phyloP scores from a whole-genome alignment of 2,113 vertebrate species.

The Tachuris rubrigastra region DNA sequence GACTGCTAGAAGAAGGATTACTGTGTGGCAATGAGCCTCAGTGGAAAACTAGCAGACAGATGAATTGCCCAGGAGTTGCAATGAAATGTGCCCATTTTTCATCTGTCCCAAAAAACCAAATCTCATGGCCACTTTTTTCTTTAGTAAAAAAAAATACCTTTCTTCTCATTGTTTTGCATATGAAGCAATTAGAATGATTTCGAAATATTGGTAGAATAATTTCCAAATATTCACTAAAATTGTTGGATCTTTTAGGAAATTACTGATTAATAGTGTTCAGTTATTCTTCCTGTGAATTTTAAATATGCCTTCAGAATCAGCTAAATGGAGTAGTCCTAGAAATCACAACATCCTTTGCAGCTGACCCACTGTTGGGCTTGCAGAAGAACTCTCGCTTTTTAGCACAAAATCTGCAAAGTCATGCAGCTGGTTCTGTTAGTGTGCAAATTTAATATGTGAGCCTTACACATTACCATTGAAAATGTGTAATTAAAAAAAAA shows the following conservation, averaged over 20 bases:
- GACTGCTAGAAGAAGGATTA: constrained; percentile 12
- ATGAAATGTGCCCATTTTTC: neutral
- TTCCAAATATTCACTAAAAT: neutral
- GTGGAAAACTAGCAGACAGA: constrained; percentile 6
- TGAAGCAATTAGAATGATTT: neutral
- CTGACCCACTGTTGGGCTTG: neutral
- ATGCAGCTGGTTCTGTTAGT: neutral
- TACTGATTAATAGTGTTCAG: neutral
- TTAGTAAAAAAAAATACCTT: neutral
- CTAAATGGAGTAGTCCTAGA: neutral
- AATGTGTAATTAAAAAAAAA: neutral
- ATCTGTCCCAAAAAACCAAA: neutral
- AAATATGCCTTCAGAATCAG: neutral
- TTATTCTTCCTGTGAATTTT: neutral
- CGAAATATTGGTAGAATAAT: neutral
- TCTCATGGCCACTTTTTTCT: neutral
- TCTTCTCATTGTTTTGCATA: neutral
- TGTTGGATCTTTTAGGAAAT: neutral
- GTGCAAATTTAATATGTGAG: neutral
- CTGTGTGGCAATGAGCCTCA: neutral
- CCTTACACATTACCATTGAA: neutral
- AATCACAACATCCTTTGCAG: neutral
- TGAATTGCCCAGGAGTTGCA: neutral
- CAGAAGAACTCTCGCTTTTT: neutral
- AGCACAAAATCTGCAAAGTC: neutral